These are phyloP conservation scores for Saccostrea echinata DNA, from an alignment of 1,140 invertebrate species.

Conservation along the genomic window DNA sequence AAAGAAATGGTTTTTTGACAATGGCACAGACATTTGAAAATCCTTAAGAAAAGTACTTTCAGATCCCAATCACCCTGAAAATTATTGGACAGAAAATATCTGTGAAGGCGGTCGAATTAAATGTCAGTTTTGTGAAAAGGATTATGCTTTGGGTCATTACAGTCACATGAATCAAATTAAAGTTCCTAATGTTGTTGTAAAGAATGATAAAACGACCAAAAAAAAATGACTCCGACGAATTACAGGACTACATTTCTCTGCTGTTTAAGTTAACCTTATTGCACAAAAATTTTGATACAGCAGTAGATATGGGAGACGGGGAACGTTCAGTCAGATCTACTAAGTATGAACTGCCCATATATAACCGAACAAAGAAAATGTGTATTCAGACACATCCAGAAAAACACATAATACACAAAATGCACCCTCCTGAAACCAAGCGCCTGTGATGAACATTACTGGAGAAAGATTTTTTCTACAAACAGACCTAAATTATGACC, in stretches of 20 bases:
- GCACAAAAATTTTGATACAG: too few relatives aligned
- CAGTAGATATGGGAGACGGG: conserved; percentile 59
- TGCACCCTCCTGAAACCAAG: too few relatives aligned
- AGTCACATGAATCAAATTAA: conserved; percentile 16
- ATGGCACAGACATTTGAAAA: conserved; percentile 35
- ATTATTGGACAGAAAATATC: conserved; percentile 46
- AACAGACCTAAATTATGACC: too few relatives aligned
- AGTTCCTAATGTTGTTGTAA: neutral
- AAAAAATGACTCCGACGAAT: conserved; percentile 19
- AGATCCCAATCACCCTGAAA: conserved; percentile 47
- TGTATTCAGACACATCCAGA: too few relatives aligned
- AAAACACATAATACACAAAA: too few relatives aligned
- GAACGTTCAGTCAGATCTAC: conserved; percentile 40
- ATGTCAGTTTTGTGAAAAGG: conserved; percentile 55
- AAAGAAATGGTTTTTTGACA: conserved; percentile 51
- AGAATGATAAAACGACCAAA: neutral
- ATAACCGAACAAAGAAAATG: conserved; percentile 59
- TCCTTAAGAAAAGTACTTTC: conserved; percentile 26
- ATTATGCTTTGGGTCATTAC: conserved; percentile 29
- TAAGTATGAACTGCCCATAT: conserved; percentile 57
- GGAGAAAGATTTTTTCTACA: too few relatives aligned
- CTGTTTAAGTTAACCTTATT: conserved; percentile 58
- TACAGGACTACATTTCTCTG: conserved; percentile 40
- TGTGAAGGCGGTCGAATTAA: conserved; percentile 29
- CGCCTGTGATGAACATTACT: too few relatives aligned